A percentile compares a stretch with the other conserved stretches of the same genome.
These are phyloP conservation scores for Ostrea denselamellosa DNA, from an alignment of 1,140 invertebrate genomes.

Conservation along the genomic window DNA sequence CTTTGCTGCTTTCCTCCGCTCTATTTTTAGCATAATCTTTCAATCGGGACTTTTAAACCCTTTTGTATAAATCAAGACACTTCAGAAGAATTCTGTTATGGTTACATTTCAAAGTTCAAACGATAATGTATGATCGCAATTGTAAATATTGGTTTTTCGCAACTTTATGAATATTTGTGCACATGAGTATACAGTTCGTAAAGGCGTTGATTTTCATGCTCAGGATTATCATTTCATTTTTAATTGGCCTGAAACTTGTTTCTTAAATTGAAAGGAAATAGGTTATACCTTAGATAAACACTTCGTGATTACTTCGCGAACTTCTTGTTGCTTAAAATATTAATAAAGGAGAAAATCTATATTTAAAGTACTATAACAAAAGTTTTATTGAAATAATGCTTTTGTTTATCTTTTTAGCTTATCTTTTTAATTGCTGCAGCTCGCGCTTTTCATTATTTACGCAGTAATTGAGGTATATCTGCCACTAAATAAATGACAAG, in stretches of 20 bases:
- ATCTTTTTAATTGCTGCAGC: too few species aligned
- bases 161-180: not conserved
- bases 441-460: too few species aligned
- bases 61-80: constrained; percentile 28
- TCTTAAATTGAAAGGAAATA: constrained; percentile 23
- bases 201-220: not conserved
- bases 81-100: constrained; percentile 18
- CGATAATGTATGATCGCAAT: constrained; percentile 4
- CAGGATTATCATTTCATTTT: not conserved
- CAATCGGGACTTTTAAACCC: constrained; percentile 25
- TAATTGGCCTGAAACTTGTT: not conserved
- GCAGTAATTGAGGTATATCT: too few species aligned
- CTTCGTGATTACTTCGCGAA: not conserved
- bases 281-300: not conserved
- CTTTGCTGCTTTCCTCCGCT: constrained; percentile 4
- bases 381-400: too few species aligned
- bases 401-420: too few species aligned
- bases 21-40: constrained; percentile 33
- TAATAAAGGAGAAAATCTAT: not conserved
- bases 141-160: constrained; percentile 16
- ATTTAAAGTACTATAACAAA: not conserved
- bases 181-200: not conserved
- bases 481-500: too few species aligned
- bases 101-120: constrained; percentile 33
- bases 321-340: not conserved